Evolutionary conservation across 2,113 vertebrate species (phyloP).

Genomic region (Cranoglanis bouderius): DNA sequence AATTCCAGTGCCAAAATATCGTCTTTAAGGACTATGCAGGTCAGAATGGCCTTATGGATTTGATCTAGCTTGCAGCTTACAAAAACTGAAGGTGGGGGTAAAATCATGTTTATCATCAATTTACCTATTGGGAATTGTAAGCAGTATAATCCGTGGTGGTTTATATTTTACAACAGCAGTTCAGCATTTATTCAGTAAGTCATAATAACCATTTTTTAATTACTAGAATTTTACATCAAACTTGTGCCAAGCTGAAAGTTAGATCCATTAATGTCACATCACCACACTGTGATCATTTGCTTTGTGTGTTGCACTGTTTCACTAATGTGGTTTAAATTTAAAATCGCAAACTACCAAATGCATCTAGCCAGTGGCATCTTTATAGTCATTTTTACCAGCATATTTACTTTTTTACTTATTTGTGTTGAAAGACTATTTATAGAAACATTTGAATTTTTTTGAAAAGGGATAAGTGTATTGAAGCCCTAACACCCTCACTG

Average conservation of each 20-base stretch:
- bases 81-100: background rate
- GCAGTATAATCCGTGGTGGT: background rate
- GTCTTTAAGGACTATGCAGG: conserved; percentile 19
- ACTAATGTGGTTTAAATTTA: background rate
- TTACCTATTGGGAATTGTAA: background rate
- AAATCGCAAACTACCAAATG: background rate
- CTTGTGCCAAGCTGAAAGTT: background rate
- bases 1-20: conserved; percentile 48
- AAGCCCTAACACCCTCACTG: background rate
- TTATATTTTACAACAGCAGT: background rate
- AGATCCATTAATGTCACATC: background rate
- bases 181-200: background rate
- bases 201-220: background rate
- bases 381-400: conserved; percentile 10
- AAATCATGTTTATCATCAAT: background rate
- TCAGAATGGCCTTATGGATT: conserved; percentile 18
- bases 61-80: background rate
- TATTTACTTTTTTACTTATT: background rate
- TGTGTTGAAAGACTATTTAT: conserved; percentile 8
- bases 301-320: background rate
- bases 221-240: background rate
- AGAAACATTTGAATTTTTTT: background rate
- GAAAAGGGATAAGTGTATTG: background rate
- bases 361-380: conserved; percentile 20
- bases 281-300: background rate